Evolutionary conservation across 2,113 vertebrate species (phyloP).

Genomic region (Psittacara wagleri): DNA sequence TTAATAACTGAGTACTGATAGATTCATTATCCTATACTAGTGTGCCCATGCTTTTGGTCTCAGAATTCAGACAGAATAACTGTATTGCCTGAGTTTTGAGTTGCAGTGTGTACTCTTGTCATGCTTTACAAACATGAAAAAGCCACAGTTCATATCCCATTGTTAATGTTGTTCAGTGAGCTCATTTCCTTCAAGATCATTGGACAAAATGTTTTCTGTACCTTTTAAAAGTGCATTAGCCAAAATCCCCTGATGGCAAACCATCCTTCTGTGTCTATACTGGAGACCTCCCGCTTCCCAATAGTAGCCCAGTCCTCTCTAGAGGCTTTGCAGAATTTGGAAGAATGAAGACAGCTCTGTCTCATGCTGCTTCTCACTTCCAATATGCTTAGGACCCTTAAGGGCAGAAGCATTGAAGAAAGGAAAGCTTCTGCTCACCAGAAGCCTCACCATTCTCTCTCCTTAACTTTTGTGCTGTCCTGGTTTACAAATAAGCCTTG

Average conservation of each 20-base stretch:
- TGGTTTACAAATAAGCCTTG: not conserved
- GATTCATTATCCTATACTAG: not conserved
- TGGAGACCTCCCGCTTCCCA: not conserved
- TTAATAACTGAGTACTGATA: conserved; percentile 7
- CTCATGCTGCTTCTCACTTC: not conserved
- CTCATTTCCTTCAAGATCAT: not conserved
- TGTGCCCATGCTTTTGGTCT: not conserved
- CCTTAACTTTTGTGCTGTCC: not conserved
- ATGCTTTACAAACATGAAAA: not conserved
- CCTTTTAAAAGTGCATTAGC: not conserved
- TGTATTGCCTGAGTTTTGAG: not conserved
- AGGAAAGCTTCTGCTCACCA: not conserved
- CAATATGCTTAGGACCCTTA: not conserved
- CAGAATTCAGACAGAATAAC: not conserved
- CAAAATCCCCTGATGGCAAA: not conserved
- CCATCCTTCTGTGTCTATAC: not conserved
- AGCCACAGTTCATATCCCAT: not conserved
- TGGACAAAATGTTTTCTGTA: not conserved
- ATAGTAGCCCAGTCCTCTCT: not conserved
- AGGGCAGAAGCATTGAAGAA: not conserved
- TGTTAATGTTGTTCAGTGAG: not conserved
- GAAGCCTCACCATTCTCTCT: not conserved
- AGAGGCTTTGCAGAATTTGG: not conserved
- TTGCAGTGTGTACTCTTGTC: not conserved
- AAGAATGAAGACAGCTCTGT: not conserved